A percentile compares a stretch with the other conserved stretches of the same genome.
These are phyloP conservation scores for Acromyrmex heyeri DNA, from an alignment of 1,140 invertebrate genomes.

Conservation along the genomic window DNA sequence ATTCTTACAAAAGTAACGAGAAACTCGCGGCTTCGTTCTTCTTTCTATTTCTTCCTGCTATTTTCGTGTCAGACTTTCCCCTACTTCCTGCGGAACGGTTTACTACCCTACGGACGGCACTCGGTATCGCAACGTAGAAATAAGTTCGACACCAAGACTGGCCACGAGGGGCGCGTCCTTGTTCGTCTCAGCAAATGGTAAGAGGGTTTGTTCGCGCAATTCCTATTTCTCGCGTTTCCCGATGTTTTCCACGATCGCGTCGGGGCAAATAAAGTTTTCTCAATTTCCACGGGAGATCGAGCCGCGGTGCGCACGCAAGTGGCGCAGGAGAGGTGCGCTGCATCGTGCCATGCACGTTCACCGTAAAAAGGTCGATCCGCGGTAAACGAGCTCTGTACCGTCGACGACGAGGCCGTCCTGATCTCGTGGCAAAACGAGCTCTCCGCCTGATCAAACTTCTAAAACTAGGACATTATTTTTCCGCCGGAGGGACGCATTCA, in stretches of 20 bases:
- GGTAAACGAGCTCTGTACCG: conserved; percentile 66
- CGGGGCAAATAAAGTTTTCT: conserved; percentile 83
- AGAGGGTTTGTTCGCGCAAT: conserved; percentile 76
- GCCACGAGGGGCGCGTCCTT: conserved; percentile 78
- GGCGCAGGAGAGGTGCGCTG: conserved; percentile 19
- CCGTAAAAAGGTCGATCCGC: conserved; percentile 75
- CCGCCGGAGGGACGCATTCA: conserved; percentile 81
- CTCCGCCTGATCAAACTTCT: conserved; percentile 78
- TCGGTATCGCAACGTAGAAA: conserved; percentile 71
- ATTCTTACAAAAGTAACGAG: background rate
- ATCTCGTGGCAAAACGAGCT: conserved; percentile 75
- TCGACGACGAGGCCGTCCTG: conserved; percentile 52
- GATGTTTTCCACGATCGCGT: conserved; percentile 75
- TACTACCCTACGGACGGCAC: conserved; percentile 72
- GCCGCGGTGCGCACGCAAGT: conserved; percentile 62
- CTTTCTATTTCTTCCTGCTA: conserved; percentile 35
- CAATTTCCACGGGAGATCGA: conserved; percentile 76
- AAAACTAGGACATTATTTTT: conserved; percentile 82
- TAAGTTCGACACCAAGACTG: conserved; percentile 79
- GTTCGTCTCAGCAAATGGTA: conserved; percentile 67
- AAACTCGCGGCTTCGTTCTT: conserved; percentile 8
- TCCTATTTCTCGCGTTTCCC: conserved; percentile 79
- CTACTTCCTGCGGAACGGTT: conserved; percentile 77
- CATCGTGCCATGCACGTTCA: conserved; percentile 27
- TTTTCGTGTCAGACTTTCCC: conserved; percentile 62